Base-by-base conservation (phyloP, 2,797 vertebrate species). In the Atherinosoma microstoma region DNA sequence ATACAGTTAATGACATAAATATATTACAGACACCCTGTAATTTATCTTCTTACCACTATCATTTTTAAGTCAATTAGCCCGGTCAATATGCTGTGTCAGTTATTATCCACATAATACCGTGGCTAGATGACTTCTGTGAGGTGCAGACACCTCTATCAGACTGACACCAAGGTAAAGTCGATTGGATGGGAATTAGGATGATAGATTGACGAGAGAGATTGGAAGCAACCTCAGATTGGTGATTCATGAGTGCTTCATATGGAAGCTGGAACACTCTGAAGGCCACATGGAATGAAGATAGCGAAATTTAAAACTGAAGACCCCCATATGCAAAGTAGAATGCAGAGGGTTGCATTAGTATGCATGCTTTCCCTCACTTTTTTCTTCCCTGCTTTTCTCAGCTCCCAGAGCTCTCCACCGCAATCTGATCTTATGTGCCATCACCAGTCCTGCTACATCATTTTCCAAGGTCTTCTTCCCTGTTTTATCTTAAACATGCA, bases 51-150 rank as follows among this genome's bases (percentile, higher is more conserved):
- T 13, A 40, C 63, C 30, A n/a, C 75, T 60, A 70, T 84, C 59
- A 84, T 87, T 86, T 90, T 79, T 64, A 66, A 83, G 83, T 86
- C 79, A 91, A 91, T 92, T 91, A 88, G 80, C 83, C 64, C 2
- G 76, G 82, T 82, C 84, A 89, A 90, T 90, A 84, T 81, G 73
- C 69, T 70, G 74, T 79, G 79, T 76, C 80, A 78, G 79, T 88
- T 88, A 88, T 88, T 89, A 82, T 77, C 75, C 59, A 77, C 78
- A 83, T 79, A 80, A 76, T 76, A 51, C 34, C 66, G 65, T 18
- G 71, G 70, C 74, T 80, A 86, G 85, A 88, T 87, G 57, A 78
- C 75, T 73, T 74, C 59, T 24, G 16, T 45, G 75, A 66, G 40
- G 58, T 11, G 47, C 72, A 62, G 74, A 76, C 51, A 49, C 64